Base-by-base conservation (phyloP, 2,888 invertebrate genomes). In the Ctena decussata region DNA sequence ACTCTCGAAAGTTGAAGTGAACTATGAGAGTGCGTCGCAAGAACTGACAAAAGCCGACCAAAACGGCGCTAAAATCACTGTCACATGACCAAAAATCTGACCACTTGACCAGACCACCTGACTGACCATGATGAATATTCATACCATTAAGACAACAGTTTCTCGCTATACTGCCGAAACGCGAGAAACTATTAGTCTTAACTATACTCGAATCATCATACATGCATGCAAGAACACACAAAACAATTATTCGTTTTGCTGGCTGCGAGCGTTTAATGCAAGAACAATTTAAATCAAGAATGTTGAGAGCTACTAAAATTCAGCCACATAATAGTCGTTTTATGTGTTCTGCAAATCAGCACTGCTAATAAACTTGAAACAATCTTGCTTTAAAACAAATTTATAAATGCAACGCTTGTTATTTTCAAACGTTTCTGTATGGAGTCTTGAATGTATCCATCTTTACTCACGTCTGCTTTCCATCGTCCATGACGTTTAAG, bases 401-500 rank as follows among this genome's bases (percentile, higher is more conserved):
- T 70, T 18, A 70, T 41, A 35, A 30, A 70, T 70, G 21, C 24
- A 76, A 76, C 1, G 35, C 30, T 37, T 24, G 77, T 65, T 39
- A 60, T 65, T 21, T 37, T 39, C 30, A 77, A 65, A 12, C 60
- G 39, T 8, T 44, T 70, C 11, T 70, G 39, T 53, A 77, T 24
- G 18, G 77, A 27, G 70, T 77, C 77, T 27, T 69, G 39, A 41
- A 79, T 41, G 32, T 79, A 79, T 0, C 71, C 72, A 32, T 79
- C 79, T 41, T 79, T 79, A 35, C 35, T 39, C 21, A 32, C 15
- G 24, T 79, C 79, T 6, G 41, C 32, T 37, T 60, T 49, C 79
- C 79, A 79, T 32, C 79, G 32, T 5, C 79, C 79, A 21, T 79
- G 79, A 30, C 79, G 41, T 35, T 79, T 79, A 1, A 79, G 21